Percentiles rank a stretch among this genome's conserved stretches.
Conservation (phyloP, 2,113 vertebrate genomes). For the Scomber japonicus region DNA sequence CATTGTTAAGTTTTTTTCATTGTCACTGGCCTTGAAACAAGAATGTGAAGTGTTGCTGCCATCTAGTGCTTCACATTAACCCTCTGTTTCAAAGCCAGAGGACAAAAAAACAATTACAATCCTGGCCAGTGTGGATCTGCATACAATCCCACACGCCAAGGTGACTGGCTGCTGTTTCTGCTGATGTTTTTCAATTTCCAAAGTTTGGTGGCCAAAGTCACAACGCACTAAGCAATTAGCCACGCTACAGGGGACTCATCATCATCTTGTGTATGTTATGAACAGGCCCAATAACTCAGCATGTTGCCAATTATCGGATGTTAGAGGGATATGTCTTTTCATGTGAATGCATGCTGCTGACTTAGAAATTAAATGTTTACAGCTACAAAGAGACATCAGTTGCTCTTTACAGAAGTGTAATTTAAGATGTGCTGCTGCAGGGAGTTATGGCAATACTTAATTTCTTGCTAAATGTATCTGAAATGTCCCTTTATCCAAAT, state of each 20-base stretch:
- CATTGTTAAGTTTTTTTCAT: background rate
- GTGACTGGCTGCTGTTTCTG: background rate
- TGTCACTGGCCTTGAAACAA: background rate
- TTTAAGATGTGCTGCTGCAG: constrained; percentile 3
- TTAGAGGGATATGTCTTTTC: background rate
- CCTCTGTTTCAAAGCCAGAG: background rate
- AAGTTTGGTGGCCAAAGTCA: background rate
- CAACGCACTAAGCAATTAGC: constrained; percentile 21
- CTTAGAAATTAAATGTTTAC: constrained; percentile 24
- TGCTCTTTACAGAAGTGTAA: background rate
- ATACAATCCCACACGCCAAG: constrained; percentile 6
- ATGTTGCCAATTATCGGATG: background rate
- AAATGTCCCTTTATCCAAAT: background rate
- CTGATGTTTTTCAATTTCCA: constrained; percentile 4
- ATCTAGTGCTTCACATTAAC: constrained; percentile 70
- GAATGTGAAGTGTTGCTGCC: constrained; percentile 67
- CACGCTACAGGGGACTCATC: constrained; percentile 18
- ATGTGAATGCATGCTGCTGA: constrained; percentile 5
- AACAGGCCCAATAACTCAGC: constrained; percentile 21
- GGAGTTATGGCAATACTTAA: background rate
- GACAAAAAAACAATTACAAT: background rate
- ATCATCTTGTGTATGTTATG: constrained; percentile 25
- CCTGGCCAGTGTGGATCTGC: background rate
- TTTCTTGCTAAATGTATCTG: background rate
- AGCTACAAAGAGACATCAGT: background rate